These are phyloP conservation scores for Sinella curviseta DNA, from an alignment of 1,140 invertebrate genomes.

Conservation along the genomic window DNA sequence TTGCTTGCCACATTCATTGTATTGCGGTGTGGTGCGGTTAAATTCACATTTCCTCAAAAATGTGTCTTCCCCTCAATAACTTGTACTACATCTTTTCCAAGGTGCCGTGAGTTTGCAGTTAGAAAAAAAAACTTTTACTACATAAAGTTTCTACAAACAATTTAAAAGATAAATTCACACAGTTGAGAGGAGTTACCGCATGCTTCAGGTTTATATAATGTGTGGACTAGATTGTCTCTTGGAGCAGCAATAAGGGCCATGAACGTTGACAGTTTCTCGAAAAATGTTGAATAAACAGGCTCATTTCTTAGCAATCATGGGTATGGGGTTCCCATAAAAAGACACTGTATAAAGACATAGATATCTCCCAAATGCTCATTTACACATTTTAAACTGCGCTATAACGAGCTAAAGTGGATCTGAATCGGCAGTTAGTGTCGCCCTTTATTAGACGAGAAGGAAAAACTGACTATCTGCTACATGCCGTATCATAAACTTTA, in stretches of 20 bases:
- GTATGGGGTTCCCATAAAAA: not conserved
- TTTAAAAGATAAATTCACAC: not conserved
- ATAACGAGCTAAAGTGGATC: constrained; percentile 35
- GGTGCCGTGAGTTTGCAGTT: too few relatives aligned
- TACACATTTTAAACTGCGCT: constrained; percentile 19
- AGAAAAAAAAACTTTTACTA: too few relatives aligned
- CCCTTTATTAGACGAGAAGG: constrained; percentile 17
- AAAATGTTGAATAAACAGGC: not conserved
- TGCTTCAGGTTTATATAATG: too few relatives aligned
- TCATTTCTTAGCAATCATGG: constrained; percentile 3
- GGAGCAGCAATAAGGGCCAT: not conserved
- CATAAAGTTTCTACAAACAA: too few relatives aligned
- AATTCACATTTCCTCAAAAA: not conserved
- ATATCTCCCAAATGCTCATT: not conserved
- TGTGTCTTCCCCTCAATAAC: too few relatives aligned
- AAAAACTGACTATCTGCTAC: not conserved
- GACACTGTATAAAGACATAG: not conserved
- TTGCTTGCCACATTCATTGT: not conserved
- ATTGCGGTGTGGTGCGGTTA: not conserved
- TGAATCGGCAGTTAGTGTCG: constrained; percentile 40
- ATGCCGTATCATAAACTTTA: constrained; percentile 10
- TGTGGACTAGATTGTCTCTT: not conserved
- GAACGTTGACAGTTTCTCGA: not conserved
- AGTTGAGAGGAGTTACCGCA: not conserved
- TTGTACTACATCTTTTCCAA: too few relatives aligned